phyloP scores from a whole-genome alignment of 2,113 vertebrate genomes.

The Atherinomorus stipes region DNA sequence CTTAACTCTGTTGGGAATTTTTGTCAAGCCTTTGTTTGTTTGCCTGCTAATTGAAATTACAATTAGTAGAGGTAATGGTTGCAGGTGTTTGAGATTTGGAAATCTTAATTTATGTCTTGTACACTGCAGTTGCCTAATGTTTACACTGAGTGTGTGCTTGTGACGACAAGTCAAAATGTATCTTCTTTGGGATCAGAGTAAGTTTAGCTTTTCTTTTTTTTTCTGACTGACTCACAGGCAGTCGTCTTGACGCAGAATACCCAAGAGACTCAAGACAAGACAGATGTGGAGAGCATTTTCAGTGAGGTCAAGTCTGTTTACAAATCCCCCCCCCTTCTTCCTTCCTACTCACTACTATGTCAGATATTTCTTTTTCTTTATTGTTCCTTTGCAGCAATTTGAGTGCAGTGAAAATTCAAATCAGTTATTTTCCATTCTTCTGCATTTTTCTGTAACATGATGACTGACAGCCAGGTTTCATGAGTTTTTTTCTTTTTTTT shows the following conservation, averaged over 20 bases:
- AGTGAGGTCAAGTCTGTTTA: slow-evolving; percentile 40
- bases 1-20: background rate
- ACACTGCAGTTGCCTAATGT: too few species aligned
- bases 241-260: slow-evolving; percentile 25
- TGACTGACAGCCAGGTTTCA: slow-evolving; percentile 33
- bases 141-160: background rate
- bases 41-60: slow-evolving; percentile 5
- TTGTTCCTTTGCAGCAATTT: background rate
- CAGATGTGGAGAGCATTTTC: slow-evolving; percentile 12
- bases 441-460: background rate
- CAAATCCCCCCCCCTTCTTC: background rate
- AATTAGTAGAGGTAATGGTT: background rate
- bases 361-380: background rate
- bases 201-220: background rate
- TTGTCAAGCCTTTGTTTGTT: background rate
- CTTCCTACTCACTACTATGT: background rate
- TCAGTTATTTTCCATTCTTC: slow-evolving; percentile 14
- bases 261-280: slow-evolving; percentile 13
- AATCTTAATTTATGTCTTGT: background rate
- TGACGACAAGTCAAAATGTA: background rate
- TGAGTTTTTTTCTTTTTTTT: slow-evolving; percentile 8
- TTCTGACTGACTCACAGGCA: slow-evolving; percentile 15
- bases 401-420: slow-evolving; percentile 21
- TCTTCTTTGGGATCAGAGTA: slow-evolving; percentile 5
- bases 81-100: background rate